Base-by-base conservation (phyloP, 2,888 invertebrate genomes). In the Zele albiditarsus region DNA sequence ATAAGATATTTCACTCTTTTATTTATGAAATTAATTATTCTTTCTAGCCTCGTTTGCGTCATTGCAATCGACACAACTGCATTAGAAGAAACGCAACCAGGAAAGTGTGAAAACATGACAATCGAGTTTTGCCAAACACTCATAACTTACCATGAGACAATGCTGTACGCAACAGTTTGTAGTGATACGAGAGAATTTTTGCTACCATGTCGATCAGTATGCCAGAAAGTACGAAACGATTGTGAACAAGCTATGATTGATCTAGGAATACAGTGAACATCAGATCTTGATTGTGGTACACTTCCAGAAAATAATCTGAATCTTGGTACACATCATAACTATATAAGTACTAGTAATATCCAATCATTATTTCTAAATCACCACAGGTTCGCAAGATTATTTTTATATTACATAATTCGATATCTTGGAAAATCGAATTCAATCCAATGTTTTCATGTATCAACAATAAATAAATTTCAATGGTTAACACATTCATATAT, bases 221-320 rank as follows among this genome's bases (percentile, higher is more conserved):
- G 98, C 89, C 93, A 96, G 84, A 95, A 96, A 73, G 97, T 97
- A 0, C 92, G 94, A 82, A 92, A 93, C 65, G 96, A 96, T 16
- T 98, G 98, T 89, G 97, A 97, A 86, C 91, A 92, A 10, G 90
- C 97, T 16, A 96, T 98, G 96, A 93, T 92, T 84, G 92, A 93
- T 76, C 98, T 97, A 90, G 95, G 95, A 62, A 96, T 94, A 86
- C 91, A 92, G 58, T 98, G 98, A 98, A 98, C 98, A 0, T 94
- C 96, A 82, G 93, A 94, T 86, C 91, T 98, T 78, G 95, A 97
- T 82, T 98, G 98, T 88, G 92, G 94, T 12, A 94, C 94, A 85
- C 96, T 96, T 86, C 98, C 98, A 0, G 93, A n/a, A n/a, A n/a
- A 93, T 57, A 92, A 93, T 31, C 87, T 84, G n/a, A 92, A 92